Evolutionary conservation across 1,140 invertebrate genomes (phyloP).

Genomic region (Drosophila yakuba): DNA sequence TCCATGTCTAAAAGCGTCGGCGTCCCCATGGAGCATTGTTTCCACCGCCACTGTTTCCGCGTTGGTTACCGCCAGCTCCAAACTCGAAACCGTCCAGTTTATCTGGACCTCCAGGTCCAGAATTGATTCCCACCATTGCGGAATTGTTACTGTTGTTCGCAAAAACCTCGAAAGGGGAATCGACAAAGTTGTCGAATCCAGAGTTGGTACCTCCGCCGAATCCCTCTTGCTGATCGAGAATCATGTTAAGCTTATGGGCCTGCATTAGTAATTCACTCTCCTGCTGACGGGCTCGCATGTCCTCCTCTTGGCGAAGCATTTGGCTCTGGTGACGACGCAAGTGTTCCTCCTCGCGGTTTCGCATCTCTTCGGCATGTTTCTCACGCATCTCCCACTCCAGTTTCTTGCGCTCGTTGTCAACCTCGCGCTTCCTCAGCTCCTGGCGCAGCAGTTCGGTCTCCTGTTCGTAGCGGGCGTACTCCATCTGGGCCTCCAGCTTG

Average conservation of each 20-base stretch:
- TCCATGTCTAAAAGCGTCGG: conserved; percentile 72
- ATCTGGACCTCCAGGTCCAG: conserved; percentile 38
- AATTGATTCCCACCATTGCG: conserved; percentile 57
- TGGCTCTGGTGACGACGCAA: conserved; percentile 89
- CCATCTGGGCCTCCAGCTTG: conserved; percentile 97
- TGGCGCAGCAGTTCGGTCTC: conserved; percentile 94
- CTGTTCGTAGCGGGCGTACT: conserved; percentile 96
- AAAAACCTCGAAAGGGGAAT: conserved; percentile 76
- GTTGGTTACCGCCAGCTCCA: conserved; percentile 73
- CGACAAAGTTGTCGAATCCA: conserved; percentile 79
- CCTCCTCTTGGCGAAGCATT: conserved; percentile 92
- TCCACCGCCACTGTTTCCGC: conserved; percentile 72
- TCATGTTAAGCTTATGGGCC: conserved; percentile 87
- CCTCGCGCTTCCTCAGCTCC: conserved; percentile 93
- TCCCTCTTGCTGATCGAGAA: conserved; percentile 86
- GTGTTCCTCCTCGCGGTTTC: conserved; percentile 90
- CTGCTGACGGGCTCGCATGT: conserved; percentile 91
- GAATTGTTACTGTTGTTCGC: conserved; percentile 66
- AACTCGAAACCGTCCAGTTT: conserved; percentile 76
- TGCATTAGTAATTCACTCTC: conserved; percentile 93
- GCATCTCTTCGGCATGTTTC: conserved; percentile 92
- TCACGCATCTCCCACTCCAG: conserved; percentile 95
- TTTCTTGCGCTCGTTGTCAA: conserved; percentile 94
- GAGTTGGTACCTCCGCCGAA: conserved; percentile 56
- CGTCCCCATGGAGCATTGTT: conserved; percentile 81